Evolutionary conservation across 1,140 invertebrate genomes (phyloP).

Genomic region (Anagrus nilaparvatae): DNA sequence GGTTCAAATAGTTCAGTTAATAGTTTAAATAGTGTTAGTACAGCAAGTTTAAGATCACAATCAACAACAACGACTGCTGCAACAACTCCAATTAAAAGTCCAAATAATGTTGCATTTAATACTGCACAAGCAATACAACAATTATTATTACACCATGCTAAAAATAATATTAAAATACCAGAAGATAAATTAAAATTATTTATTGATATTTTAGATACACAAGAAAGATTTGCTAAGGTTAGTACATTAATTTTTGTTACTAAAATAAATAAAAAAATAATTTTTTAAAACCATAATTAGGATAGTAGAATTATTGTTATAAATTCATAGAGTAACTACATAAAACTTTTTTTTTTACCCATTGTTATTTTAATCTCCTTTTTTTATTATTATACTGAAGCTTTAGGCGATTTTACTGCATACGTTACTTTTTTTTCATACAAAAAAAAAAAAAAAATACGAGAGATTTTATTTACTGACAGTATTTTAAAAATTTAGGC

Average conservation of each 20-base stretch:
- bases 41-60: slow-evolving; percentile 25
- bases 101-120: no score
- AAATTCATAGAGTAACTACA: no score
- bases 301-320: no score
- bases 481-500: no score
- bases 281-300: no score
- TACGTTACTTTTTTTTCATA: no score
- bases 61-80: slow-evolving; percentile 46
- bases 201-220: slow-evolving; percentile 69
- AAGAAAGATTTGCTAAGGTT: slow-evolving; percentile 71
- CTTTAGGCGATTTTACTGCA: no score
- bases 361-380: no score
- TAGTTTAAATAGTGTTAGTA: slow-evolving; percentile 13
- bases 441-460: no score
- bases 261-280: no score
- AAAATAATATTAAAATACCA: slow-evolving; percentile 62
- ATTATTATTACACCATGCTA: slow-evolving; percentile 51
- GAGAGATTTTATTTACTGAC: no score
- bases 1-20: slow-evolving; percentile 19
- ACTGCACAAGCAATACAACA: slow-evolving; percentile 55
- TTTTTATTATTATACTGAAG: neutral
- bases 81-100: slow-evolving; percentile 23
- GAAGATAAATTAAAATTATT: slow-evolving; percentile 67
- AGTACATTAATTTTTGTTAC: slow-evolving; percentile 21
- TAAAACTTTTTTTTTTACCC: no score